Evolutionary conservation across 2,113 vertebrate species (phyloP).

Genomic region (Pitta sordida): DNA sequence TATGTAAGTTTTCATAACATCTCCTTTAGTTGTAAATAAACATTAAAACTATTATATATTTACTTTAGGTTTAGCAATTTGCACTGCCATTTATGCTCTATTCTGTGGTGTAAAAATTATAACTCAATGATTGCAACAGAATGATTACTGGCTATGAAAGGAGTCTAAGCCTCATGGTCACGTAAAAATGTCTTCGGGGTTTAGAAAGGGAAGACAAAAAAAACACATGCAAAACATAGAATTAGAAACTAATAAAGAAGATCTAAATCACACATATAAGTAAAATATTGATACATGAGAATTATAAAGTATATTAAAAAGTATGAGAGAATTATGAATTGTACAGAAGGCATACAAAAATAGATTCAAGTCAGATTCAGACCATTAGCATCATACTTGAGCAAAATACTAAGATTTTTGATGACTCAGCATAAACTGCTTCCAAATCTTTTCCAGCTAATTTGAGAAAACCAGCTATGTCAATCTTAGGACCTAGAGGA

Average conservation of each 20-base stretch:
- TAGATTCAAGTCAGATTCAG: not conserved
- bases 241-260: not conserved
- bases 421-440: not conserved
- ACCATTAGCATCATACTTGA: not conserved
- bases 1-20: not conserved
- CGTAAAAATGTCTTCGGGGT: not conserved
- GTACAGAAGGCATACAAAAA: not conserved
- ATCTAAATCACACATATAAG: not conserved
- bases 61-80: accelerated
- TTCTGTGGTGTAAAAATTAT: not conserved
- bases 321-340: not conserved
- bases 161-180: not conserved
- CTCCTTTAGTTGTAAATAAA: not conserved
- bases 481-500: not conserved
- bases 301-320: not conserved
- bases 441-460: not conserved
- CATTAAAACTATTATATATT: not conserved
- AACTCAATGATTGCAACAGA: not conserved
- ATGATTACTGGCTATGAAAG: not conserved
- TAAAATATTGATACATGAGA: not conserved
- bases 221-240: not conserved
- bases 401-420: not conserved
- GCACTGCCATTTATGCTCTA: not conserved
- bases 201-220: not conserved
- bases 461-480: not conserved